Conservation (phyloP, 2,113 vertebrate species). For the Psophia crepitans region DNA sequence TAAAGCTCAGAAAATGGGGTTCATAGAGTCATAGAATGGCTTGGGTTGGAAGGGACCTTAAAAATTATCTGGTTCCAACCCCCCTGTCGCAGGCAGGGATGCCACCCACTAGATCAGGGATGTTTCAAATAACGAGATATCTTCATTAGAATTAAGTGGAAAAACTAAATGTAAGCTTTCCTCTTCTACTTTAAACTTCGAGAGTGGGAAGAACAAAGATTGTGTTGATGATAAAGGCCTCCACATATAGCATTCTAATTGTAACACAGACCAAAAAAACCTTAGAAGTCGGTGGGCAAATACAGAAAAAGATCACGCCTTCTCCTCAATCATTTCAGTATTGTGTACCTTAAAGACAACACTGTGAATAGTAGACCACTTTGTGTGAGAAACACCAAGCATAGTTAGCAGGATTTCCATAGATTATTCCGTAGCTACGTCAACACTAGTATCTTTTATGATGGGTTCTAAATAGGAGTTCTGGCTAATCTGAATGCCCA, state of each 20-base stretch:
- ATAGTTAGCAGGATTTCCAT: not conserved
- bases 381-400: not conserved
- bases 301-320: not conserved
- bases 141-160: not conserved
- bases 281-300: not conserved
- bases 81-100: too few species aligned
- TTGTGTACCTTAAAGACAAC: not conserved
- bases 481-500: not conserved
- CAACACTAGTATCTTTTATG: not conserved
- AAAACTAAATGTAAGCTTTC: not conserved
- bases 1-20: not conserved
- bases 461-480: not conserved
- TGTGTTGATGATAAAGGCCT: not conserved
- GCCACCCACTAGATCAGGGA: too few species aligned
- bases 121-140: not conserved
- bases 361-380: not conserved
- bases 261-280: not conserved
- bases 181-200: not conserved
- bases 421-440: not conserved
- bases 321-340: not conserved
- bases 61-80: too few species aligned
- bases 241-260: not conserved
- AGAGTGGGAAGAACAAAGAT: not conserved
- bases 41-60: too few species aligned
- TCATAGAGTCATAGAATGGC: too few species aligned